Percentiles rank a stretch among this genome's conserved stretches.
Evolutionary conservation across 2,888 invertebrate species (phyloP).

Genomic region (Eristalinus aeneus): DNA sequence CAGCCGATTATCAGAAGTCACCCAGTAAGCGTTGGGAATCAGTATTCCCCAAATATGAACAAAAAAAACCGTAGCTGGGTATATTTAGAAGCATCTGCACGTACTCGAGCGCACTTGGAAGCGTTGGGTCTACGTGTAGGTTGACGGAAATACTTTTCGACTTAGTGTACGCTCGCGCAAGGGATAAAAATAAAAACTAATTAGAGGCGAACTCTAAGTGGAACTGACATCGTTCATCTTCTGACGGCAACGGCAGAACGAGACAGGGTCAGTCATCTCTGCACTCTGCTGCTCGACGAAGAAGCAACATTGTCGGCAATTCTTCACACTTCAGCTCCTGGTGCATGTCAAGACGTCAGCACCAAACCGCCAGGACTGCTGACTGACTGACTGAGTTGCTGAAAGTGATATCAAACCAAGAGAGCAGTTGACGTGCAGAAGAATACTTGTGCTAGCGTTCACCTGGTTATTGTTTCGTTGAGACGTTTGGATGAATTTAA

Average conservation of each 20-base stretch:
- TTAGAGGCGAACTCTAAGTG: conserved; percentile 64
- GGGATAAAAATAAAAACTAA: conserved; percentile 67
- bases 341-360: conserved; percentile 62
- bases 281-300: conserved; percentile 14
- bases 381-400: conserved; percentile 61
- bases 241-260: neutral
- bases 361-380: conserved; percentile 35
- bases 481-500: neutral
- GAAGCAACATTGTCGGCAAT: conserved; percentile 2
- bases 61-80: conserved; percentile 18
- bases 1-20: conserved; percentile 6
- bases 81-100: conserved; percentile 46
- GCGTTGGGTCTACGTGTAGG: conserved; percentile 18
- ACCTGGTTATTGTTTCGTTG: conserved; percentile 48
- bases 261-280: conserved; percentile 46
- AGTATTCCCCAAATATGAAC: conserved; percentile 17
- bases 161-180: conserved; percentile 54
- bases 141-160: conserved; percentile 63
- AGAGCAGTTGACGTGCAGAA: conserved; percentile 16
- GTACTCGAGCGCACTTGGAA: neutral
- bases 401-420: conserved; percentile 44
- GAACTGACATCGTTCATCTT: conserved; percentile 53
- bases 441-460: conserved; percentile 11
- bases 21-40: neutral
- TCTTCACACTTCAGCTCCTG: conserved; percentile 18